A percentile compares a stretch with the other conserved stretches of the same genome.
Evolutionary conservation across 2,797 vertebrate species (phyloP).

Genomic region (Pampus argenteus): DNA sequence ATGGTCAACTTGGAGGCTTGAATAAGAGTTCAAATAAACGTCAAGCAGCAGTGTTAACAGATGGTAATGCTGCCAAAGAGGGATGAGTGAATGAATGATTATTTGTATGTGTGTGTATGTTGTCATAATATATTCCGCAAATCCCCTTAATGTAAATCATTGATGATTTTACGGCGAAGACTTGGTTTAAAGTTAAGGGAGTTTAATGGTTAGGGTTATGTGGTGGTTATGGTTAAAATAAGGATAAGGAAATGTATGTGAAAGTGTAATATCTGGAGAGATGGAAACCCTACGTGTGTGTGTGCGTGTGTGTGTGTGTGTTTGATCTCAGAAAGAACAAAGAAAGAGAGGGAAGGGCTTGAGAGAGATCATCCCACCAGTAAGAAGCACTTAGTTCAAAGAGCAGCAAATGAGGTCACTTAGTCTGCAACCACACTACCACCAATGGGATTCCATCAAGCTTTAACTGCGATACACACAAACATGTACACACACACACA

Average conservation of each 20-base stretch:
- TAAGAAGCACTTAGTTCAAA: slow-evolving; percentile 64
- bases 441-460: slow-evolving; percentile 29
- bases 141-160: no score
- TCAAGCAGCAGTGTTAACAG: neutral
- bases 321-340: slow-evolving; percentile 41
- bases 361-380: slow-evolving; percentile 43
- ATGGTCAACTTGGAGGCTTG: no score
- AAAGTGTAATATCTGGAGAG: no score
- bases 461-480: slow-evolving; percentile 20
- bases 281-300: no score
- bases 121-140: no score
- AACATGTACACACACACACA: slow-evolving; percentile 25
- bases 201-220: no score
- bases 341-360: neutral
- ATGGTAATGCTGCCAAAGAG: neutral
- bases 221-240: no score
- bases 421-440: slow-evolving; percentile 54
- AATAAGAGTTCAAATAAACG: slow-evolving; percentile 3
- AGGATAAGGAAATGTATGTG: no score
- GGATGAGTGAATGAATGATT: neutral
- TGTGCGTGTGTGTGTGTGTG: neutral
- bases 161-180: no score
- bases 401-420: slow-evolving; percentile 65
- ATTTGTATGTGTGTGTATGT: neutral
- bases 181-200: no score